Evolutionary conservation across 2,888 invertebrate genomes (phyloP).

Genomic region (Mycalesis mineus): DNA sequence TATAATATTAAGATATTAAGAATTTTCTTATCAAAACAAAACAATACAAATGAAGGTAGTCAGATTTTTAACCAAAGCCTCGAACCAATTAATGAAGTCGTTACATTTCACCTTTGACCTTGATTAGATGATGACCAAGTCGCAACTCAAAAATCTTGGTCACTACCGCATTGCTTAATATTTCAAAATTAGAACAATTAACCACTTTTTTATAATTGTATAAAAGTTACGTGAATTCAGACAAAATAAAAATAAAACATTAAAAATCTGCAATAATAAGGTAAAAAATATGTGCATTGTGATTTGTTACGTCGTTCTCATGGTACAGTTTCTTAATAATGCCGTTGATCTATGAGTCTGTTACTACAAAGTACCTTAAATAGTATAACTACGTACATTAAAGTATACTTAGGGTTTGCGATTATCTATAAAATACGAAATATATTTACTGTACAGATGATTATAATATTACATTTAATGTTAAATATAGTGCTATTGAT

Average conservation of each 20-base stretch:
- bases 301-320: constrained; percentile 6
- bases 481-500: too few relatives aligned
- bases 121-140: neutral
- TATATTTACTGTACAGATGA: too few relatives aligned
- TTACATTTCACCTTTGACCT: neutral
- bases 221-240: neutral
- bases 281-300: constrained; percentile 8
- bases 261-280: neutral
- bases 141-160: neutral
- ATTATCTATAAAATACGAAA: neutral
- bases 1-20: too few relatives aligned
- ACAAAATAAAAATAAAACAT: neutral
- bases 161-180: neutral
- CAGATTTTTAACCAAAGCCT: too few relatives aligned
- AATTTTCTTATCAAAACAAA: too few relatives aligned
- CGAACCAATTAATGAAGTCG: neutral
- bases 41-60: too few relatives aligned
- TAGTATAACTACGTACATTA: neutral
- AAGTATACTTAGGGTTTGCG: too few relatives aligned
- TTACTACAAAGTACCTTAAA: neutral
- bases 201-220: neutral
- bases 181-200: neutral
- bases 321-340: constrained; percentile 11
- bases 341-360: neutral
- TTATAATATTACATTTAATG: too few relatives aligned